Percentiles rank a stretch among this genome's conserved stretches.
Conservation (phyloP, 2,113 vertebrate species). For the Ctenomys sociabilis region DNA sequence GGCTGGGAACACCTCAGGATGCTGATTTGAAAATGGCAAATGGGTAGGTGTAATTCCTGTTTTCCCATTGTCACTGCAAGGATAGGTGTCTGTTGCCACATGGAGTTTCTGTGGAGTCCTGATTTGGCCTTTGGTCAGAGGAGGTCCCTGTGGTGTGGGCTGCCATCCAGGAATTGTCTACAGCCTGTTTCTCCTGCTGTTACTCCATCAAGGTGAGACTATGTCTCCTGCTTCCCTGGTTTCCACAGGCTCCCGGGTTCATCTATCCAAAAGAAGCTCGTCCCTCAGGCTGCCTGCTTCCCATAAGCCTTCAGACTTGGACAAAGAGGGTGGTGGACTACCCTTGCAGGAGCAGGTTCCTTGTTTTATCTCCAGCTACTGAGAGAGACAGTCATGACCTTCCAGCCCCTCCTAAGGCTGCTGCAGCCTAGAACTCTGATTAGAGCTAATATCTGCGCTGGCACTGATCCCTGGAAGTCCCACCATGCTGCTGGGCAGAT, state of each 20-base stretch:
- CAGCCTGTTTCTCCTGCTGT: not conserved
- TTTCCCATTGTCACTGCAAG: too few species aligned
- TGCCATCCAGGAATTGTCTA: not conserved
- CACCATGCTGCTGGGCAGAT: too few species aligned
- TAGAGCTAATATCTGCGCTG: not conserved
- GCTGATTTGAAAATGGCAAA: not conserved
- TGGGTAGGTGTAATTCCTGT: not conserved
- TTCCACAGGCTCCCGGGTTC: not conserved
- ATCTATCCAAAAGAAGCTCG: not conserved
- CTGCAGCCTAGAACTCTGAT: not conserved
- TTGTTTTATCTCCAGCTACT: not conserved
- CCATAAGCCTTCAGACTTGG: not conserved
- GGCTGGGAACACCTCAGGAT: not conserved
- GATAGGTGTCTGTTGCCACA: not conserved
- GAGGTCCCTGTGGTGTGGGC: not conserved
- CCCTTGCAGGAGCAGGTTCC: not conserved
- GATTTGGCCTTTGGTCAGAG: not conserved
- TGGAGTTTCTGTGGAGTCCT: not conserved
- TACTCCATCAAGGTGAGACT: too few species aligned
- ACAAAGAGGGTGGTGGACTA: not conserved
- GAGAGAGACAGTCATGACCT: not conserved
- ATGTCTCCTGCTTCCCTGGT: accelerated
- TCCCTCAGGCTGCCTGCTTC: not conserved
- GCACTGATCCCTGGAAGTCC: not conserved
- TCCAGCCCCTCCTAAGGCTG: not conserved